These are phyloP conservation scores for Ailuropoda melanoleuca DNA, from an alignment of 2,113 vertebrate species.

Conservation along the genomic window DNA sequence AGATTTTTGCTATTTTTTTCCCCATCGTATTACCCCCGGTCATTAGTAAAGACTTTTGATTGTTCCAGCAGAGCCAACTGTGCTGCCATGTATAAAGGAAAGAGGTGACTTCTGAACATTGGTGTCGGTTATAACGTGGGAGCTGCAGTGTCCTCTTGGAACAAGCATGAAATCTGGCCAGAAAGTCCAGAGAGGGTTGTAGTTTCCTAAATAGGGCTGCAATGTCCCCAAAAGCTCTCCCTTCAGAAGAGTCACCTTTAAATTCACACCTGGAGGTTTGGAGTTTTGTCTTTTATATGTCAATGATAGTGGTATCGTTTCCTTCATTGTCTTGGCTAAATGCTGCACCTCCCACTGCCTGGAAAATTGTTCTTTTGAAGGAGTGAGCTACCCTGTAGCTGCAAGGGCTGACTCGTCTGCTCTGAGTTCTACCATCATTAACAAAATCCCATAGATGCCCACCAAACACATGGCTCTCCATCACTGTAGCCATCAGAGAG, in stretches of 20 bases:
- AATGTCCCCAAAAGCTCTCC: neutral
- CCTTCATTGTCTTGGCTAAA: neutral
- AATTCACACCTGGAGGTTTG: neutral
- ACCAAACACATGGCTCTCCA: neutral
- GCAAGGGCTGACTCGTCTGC: neutral
- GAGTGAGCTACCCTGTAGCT: neutral
- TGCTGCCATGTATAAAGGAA: neutral
- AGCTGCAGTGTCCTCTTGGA: neutral
- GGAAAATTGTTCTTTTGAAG: neutral
- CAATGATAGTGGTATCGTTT: neutral
- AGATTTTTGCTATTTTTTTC: conserved; percentile 15
- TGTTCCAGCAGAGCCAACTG: neutral
- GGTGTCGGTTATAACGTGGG: neutral
- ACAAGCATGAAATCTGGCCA: neutral
- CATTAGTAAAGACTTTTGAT: conserved; percentile 19
- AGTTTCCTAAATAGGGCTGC: neutral
- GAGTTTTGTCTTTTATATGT: neutral
- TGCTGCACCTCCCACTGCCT: neutral
- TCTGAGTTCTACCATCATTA: neutral
- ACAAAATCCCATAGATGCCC: neutral
- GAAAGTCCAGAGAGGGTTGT: neutral
- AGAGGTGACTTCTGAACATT: neutral
- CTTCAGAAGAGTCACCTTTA: neutral
- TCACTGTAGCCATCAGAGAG: neutral
- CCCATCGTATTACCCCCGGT: neutral